phyloP scores from a whole-genome alignment of 2,888 invertebrate genomes.

The Meta bourneti region DNA sequence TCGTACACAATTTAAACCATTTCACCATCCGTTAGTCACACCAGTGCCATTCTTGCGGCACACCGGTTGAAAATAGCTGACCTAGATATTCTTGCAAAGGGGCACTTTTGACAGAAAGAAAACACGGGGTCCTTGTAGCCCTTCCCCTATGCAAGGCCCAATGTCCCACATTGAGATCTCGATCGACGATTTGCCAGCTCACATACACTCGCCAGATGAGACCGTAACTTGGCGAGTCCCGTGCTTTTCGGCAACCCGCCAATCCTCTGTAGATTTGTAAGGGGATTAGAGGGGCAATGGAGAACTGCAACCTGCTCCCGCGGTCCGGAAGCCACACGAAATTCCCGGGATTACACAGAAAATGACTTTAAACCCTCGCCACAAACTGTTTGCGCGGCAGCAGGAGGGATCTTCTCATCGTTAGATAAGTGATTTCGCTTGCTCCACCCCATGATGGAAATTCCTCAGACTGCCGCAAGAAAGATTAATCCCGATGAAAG shows the following conservation, averaged over 20 bases:
- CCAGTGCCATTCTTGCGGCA: too few relatives aligned
- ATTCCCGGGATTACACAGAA: conserved; percentile 67
- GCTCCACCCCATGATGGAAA: background rate
- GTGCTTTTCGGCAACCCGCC: conserved; percentile 36
- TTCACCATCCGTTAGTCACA: too few relatives aligned
- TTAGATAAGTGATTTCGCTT: conserved; percentile 45
- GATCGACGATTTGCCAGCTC: too few relatives aligned
- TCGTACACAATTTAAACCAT: too few relatives aligned
- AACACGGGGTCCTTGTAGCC: background rate
- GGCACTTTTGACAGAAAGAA: too few relatives aligned
- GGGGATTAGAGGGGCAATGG: conserved; percentile 47
- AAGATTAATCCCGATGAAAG: background rate
- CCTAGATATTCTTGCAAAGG: too few relatives aligned
- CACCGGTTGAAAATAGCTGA: too few relatives aligned
- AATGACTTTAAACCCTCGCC: conserved; percentile 72
- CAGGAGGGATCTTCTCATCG: conserved; percentile 35
- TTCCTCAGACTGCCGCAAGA: background rate
- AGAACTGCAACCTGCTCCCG: conserved; percentile 34
- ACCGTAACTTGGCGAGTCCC: conserved; percentile 6
- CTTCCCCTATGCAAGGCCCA: background rate
- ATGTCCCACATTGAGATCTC: background rate
- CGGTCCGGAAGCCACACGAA: conserved; percentile 53
- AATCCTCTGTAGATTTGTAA: conserved; percentile 61
- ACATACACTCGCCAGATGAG: background rate
- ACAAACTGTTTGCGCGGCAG: conserved; percentile 33